A percentile compares a stretch with the other conserved stretches of the same genome.
Evolutionary conservation across 2,113 vertebrate species (phyloP).

Genomic region (Tilapia sparmanii): DNA sequence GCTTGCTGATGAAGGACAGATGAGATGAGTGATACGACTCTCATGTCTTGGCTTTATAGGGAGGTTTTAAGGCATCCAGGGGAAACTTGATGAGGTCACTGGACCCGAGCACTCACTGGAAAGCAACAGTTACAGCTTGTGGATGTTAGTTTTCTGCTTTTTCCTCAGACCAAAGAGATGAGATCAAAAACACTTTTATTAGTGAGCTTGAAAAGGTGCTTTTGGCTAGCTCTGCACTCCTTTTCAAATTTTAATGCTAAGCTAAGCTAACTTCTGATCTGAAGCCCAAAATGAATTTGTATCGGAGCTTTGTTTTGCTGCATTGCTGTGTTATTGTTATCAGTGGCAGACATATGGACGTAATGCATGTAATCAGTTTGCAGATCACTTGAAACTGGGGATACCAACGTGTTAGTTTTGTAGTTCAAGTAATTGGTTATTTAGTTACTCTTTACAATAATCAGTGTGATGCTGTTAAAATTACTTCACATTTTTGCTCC

Average conservation of each 20-base stretch:
- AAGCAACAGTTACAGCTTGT: not conserved
- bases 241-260: not conserved
- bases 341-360: not conserved
- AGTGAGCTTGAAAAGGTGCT: not conserved
- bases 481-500: not conserved
- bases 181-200: not conserved
- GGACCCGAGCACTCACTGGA: not conserved
- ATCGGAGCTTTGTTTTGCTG: not conserved
- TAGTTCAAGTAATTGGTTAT: not conserved
- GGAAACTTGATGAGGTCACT: not conserved
- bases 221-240: not conserved
- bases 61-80: not conserved
- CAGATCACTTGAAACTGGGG: not conserved
- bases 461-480: not conserved
- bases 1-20: not conserved
- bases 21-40: not conserved
- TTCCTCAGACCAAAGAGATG: not conserved
- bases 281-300: not conserved
- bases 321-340: not conserved
- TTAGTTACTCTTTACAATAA: not conserved
- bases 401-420: not conserved
- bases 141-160: not conserved
- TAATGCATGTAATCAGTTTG: not conserved
- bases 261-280: not conserved
- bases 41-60: not conserved